Evolutionary conservation across 2,113 vertebrate species (phyloP).

Genomic region (Lontra canadensis): DNA sequence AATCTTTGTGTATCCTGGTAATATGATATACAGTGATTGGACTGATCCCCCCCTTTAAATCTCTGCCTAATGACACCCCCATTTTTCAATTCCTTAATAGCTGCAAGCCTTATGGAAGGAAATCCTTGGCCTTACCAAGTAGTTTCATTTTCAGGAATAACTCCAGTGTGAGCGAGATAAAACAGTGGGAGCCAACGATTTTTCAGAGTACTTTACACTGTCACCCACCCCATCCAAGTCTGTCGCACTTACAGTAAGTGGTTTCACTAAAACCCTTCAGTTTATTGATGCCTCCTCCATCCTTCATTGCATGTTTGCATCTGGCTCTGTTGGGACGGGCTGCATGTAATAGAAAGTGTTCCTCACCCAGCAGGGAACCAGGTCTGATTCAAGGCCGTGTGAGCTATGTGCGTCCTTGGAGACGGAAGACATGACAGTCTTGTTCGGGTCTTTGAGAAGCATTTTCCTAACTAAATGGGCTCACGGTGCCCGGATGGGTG

Average conservation of each 20-base stretch:
- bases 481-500: background rate
- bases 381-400: background rate
- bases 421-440: background rate
- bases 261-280: conserved; percentile 70
- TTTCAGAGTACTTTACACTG: conserved; percentile 71
- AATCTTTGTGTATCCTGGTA: conserved; percentile 64
- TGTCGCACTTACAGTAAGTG: conserved; percentile 74
- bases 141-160: conserved; percentile 68
- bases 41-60: conserved; percentile 4
- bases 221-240: conserved; percentile 56
- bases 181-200: conserved; percentile 66
- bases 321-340: conserved; percentile 25
- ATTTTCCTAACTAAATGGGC: background rate
- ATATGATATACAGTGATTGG: conserved; percentile 55
- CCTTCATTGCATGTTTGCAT: conserved; percentile 62
- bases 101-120: conserved; percentile 22
- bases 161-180: conserved; percentile 62
- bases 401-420: background rate
- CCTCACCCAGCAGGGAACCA: background rate
- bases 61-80: conserved; percentile 60
- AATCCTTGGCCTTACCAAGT: conserved; percentile 76
- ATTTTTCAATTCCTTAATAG: conserved; percentile 77
- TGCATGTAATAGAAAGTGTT: background rate
- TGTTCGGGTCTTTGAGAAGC: background rate
- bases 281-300: conserved; percentile 67